Evolutionary conservation across 2,797 vertebrate genomes (phyloP).

Genomic region (Triplophysa bombifrons): DNA sequence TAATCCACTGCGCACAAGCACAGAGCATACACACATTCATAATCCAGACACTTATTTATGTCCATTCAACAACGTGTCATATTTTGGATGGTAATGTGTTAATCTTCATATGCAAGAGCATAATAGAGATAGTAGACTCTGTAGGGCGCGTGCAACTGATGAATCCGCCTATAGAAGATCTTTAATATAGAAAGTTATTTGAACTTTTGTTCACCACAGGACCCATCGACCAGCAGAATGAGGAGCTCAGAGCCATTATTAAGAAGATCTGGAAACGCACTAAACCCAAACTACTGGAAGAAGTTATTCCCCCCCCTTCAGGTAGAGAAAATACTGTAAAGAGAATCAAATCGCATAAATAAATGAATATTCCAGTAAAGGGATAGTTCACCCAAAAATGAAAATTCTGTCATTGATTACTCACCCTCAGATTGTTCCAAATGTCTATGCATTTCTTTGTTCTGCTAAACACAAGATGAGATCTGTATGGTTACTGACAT

Average conservation of each 20-base stretch:
- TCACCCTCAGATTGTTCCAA: no score
- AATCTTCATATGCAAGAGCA: no score
- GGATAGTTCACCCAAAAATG: no score
- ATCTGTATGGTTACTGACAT: no score
- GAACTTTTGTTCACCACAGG: slow-evolving; percentile 69
- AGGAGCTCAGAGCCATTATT: slow-evolving; percentile 91
- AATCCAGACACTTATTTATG: not conserved
- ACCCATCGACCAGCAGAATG: slow-evolving; percentile 91
- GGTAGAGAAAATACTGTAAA: slow-evolving; percentile 68
- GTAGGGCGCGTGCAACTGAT: no score
- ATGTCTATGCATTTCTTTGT: no score
- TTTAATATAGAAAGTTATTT: not conserved
- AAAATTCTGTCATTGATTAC: no score
- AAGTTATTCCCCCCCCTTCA: slow-evolving; percentile 94
- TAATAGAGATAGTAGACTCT: not conserved
- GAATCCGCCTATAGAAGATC: no score
- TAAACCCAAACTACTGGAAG: slow-evolving; percentile 94
- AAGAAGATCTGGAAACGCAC: slow-evolving; percentile 99
- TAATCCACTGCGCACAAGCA: slow-evolving; percentile 28
- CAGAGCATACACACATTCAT: not conserved
- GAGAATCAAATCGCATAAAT: not conserved
- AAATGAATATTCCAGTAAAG: no score
- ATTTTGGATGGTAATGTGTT: no score
- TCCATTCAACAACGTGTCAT: not conserved
- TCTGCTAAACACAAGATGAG: no score